Evolutionary conservation across 2,888 invertebrate genomes (phyloP).

Genomic region (Cremastinae sp.): DNA sequence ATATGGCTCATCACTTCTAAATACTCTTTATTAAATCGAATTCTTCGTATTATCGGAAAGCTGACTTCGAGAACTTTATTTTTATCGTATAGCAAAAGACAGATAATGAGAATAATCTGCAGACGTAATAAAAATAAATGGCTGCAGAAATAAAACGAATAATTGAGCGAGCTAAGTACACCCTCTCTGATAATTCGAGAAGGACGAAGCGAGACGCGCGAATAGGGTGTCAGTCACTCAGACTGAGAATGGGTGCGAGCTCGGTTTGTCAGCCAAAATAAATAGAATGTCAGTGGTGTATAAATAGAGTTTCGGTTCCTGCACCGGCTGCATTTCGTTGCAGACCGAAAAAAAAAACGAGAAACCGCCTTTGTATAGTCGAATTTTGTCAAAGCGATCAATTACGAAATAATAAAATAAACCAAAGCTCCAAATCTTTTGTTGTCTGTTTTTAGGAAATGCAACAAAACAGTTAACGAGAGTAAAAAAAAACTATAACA

Average conservation of each 20-base stretch:
- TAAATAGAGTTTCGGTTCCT: constrained; percentile 76
- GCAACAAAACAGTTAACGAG: no score
- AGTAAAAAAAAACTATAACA: no score
- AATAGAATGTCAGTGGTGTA: constrained; percentile 78
- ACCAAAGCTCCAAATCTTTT: no score
- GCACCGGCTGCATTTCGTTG: constrained; percentile 53
- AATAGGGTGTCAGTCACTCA: constrained; percentile 67
- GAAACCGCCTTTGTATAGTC: neutral
- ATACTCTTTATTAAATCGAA: no score
- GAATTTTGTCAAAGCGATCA: neutral
- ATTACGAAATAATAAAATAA: neutral
- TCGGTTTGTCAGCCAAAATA: constrained; percentile 75
- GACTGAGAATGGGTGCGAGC: constrained; percentile 66
- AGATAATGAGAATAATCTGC: no score
- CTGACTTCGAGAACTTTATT: constrained; percentile 1
- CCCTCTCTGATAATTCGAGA: constrained; percentile 11
- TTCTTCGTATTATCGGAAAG: no score
- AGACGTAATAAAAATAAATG: no score
- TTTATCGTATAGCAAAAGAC: no score
- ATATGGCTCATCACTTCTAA: no score
- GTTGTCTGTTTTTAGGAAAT: no score
- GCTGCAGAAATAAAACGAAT: constrained; percentile 2
- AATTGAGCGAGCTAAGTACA: constrained; percentile 1
- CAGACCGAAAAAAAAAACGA: constrained; percentile 26
- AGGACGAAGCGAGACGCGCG: neutral